These are phyloP conservation scores for Cardiocondyla obscurior DNA, from an alignment of 1,140 invertebrate species.

Conservation along the genomic window DNA sequence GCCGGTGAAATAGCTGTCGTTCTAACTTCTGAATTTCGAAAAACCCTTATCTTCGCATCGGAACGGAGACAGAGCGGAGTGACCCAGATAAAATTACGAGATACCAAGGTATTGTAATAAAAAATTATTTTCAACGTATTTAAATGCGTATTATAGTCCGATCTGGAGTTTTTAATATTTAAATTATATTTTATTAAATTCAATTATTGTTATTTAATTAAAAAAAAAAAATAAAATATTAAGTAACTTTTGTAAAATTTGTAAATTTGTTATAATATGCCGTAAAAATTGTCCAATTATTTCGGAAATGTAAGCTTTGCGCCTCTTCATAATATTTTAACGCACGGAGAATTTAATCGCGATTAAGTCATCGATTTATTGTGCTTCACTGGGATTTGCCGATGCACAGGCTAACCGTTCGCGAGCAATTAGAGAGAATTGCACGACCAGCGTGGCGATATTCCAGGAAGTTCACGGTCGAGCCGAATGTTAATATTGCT, in stretches of 20 bases:
- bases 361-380: conserved; percentile 7
- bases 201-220: too few species aligned
- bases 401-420: conserved; percentile 6
- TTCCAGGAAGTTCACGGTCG: conserved; percentile 33
- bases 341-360: neutral
- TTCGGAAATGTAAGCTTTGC: neutral
- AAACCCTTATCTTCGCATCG: neutral
- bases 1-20: too few species aligned
- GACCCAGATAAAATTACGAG: neutral
- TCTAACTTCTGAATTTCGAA: neutral
- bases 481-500: conserved; percentile 24
- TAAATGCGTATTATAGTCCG: neutral
- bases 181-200: too few species aligned
- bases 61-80: neutral
- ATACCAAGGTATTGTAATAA: neutral
- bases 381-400: conserved; percentile 7
- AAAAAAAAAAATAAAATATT: too few species aligned
- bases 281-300: neutral
- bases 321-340: neutral
- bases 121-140: neutral
- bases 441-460: neutral
- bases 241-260: too few species aligned
- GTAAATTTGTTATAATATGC: too few species aligned
- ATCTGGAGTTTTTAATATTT: too few species aligned
- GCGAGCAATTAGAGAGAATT: conserved; percentile 18